Evolutionary conservation across 2,888 invertebrate genomes (phyloP).

Genomic region (Latrodectus elegans): DNA sequence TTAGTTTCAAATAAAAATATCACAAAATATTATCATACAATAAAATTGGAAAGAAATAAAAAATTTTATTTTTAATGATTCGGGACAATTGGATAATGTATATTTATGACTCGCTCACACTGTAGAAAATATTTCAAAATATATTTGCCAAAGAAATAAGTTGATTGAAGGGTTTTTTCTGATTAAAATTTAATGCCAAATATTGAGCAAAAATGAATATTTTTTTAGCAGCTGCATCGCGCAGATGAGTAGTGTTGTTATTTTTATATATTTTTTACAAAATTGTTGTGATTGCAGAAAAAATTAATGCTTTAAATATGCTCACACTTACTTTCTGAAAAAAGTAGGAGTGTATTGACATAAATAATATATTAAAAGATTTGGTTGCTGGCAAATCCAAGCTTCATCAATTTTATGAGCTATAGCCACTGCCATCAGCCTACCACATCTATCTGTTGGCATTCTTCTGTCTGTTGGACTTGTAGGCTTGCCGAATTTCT

Average conservation of each 20-base stretch:
- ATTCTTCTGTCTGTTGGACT: constrained; percentile 74
- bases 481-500: constrained; percentile 74
- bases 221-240: not conserved
- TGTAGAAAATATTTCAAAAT: no score
- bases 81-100: no score
- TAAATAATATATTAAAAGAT: constrained; percentile 79
- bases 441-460: constrained; percentile 78
- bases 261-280: no score
- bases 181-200: not conserved
- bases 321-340: constrained; percentile 59
- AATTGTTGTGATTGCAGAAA: no score
- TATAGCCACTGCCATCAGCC: constrained; percentile 77
- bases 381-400: constrained; percentile 83
- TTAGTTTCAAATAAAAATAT: no score
- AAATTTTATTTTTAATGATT: no score
- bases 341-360: constrained; percentile 76
- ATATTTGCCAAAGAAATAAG: no score
- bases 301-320: no score
- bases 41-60: no score
- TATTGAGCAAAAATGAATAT: not conserved
- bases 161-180: no score
- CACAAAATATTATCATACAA: no score
- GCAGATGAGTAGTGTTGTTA: not conserved
- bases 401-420: constrained; percentile 79
- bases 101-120: no score